Conservation (phyloP, 2,888 invertebrate genomes). For the Balanococcus diminutus region DNA sequence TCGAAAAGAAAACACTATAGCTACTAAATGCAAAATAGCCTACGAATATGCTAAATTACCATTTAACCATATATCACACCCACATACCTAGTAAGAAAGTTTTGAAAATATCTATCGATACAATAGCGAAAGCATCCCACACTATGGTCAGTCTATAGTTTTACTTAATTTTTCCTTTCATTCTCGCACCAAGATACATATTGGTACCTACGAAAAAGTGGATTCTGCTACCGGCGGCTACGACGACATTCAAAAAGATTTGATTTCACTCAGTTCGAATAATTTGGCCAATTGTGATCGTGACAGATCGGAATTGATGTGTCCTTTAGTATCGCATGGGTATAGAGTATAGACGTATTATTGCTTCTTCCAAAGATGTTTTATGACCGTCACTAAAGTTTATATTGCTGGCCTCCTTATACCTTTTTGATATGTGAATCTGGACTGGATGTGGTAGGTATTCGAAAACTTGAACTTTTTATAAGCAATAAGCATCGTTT, state of each 20-base stretch:
- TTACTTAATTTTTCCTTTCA: not conserved
- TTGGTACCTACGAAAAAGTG: no score
- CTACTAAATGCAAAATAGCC: conserved; percentile 25
- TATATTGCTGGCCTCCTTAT: not conserved
- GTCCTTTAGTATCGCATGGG: no score
- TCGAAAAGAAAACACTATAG: not conserved
- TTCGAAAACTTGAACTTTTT: not conserved
- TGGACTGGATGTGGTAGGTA: no score
- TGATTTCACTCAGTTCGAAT: not conserved
- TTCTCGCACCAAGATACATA: not conserved
- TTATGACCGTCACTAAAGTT: not conserved
- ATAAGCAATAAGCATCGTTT: not conserved
- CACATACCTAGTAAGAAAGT: conserved; percentile 38
- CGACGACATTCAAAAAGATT: not conserved
- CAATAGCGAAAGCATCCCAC: conserved; percentile 35
- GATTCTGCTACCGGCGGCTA: no score
- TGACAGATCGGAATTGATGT: not conserved
- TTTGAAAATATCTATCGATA: conserved; percentile 10
- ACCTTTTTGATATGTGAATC: not conserved
- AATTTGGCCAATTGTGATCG: conserved; percentile 1
- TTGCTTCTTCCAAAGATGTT: not conserved
- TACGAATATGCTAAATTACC: not conserved
- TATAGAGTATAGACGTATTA: not conserved
- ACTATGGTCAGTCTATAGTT: not conserved
- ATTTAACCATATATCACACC: conserved; percentile 29